Percentiles rank a stretch among this genome's conserved stretches.
phyloP scores from a whole-genome alignment of 1,140 invertebrate species.

The Ditylenchus dipsaci region DNA sequence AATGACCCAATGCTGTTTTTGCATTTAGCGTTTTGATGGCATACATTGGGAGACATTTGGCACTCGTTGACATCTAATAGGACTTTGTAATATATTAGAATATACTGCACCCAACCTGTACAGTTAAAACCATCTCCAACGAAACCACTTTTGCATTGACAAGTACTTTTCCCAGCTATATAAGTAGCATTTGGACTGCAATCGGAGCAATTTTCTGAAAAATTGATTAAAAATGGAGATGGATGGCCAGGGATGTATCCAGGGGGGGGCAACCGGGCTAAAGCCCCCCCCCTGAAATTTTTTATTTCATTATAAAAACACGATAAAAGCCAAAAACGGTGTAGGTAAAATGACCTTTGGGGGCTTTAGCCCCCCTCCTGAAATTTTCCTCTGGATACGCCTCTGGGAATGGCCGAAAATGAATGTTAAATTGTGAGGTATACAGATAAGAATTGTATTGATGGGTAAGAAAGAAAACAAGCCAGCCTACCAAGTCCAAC shows the following conservation, averaged over 20 bases:
- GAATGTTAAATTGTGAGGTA: background rate
- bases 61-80: conserved; percentile 80
- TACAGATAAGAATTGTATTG: background rate
- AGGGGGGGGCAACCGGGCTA: too few species aligned
- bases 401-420: too few species aligned
- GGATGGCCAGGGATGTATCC: too few species aligned
- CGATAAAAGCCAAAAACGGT: too few species aligned
- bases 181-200: conserved; percentile 36
- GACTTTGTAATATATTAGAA: background rate
- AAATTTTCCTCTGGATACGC: too few species aligned
- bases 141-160: conserved; percentile 76
- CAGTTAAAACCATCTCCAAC: conserved; percentile 76
- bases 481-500: conserved; percentile 31
- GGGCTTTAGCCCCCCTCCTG: too few species aligned
- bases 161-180: conserved; percentile 59
- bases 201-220: conserved; percentile 31
- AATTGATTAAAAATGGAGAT: conserved; percentile 15
- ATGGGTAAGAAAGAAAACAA: background rate
- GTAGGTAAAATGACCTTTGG: too few species aligned
- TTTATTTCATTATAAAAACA: too few species aligned
- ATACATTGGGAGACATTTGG: conserved; percentile 67
- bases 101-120: conserved; percentile 45
- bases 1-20: conserved; percentile 79
- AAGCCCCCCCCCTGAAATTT: too few species aligned
- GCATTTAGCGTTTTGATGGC: conserved; percentile 83